Evolutionary conservation across 2,888 invertebrate genomes (phyloP), one percentile per base, ranked within the genome.

Genomic region (Horisme vitalbata): DNA sequence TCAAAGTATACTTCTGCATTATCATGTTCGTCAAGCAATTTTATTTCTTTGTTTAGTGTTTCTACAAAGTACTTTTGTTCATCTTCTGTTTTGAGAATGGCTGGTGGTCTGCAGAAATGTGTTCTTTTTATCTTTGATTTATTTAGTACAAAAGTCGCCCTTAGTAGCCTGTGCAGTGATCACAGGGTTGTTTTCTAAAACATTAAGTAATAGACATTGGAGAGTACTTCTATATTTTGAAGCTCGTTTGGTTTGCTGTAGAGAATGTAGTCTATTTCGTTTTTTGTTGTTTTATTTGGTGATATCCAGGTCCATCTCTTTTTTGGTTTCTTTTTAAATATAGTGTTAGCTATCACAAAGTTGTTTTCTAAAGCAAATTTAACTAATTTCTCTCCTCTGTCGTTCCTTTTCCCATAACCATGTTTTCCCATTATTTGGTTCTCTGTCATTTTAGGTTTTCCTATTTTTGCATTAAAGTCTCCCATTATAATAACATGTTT

Each of bases 261-360:
- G 8, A 35, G 7, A 4, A 46, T 41, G n/a, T 24, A 46, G 10
- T 46, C 41, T n/a, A 55, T 38, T 38, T 54, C 47, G 9, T 47
- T 50, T 23, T 27, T 55, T 1, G 26, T 48, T 0, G 28, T 38
- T 23, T 41, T 26, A n/a, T 48, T 26, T 4, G 48, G 50, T 4
- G 50, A 55, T 0, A 48, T 21, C 51, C 51, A 51, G 6, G 51
- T 55, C 51, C 51, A 55, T 26, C 24, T 33, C 0, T 20, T 7
- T 0, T 23, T 54, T 1, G 8, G 0, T 15, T 35, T 41, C 34
- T 20, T 30, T 15, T 47, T 54, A 15, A 47, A 54, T 3, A 24
- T 18, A 2, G 54, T 44, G 8, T 54, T 50, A n/a, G 39, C 30
- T n/a, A 54, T 41, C 23, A 28, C 26, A 0, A 54, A 13, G 0